Percentiles rank a stretch among this genome's conserved stretches.
These are phyloP conservation scores for Bemisia tabaci DNA, from an alignment of 1,140 invertebrate genomes.

Conservation along the genomic window DNA sequence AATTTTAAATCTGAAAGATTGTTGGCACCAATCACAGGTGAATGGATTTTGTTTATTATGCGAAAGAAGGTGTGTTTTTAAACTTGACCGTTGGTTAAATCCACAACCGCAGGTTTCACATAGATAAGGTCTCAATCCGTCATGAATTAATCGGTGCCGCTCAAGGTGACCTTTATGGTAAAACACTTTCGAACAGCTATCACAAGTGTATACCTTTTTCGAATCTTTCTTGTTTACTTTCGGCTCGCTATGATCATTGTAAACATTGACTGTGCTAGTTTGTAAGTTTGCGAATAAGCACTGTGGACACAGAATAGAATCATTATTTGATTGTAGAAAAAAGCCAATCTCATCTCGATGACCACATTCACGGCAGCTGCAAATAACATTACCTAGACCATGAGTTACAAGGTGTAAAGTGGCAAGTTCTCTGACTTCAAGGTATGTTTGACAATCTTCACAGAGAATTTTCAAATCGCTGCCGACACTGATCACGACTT, in stretches of 20 bases:
- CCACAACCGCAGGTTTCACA: constrained; percentile 39
- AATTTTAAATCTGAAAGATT: constrained; percentile 34
- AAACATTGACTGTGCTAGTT: background rate
- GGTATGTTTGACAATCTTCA: constrained; percentile 14
- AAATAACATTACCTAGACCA: constrained; percentile 19
- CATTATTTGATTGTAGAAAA: constrained; percentile 12
- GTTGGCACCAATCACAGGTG: constrained; percentile 34
- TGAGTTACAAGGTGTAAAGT: constrained; percentile 20
- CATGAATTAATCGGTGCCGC: constrained; percentile 44
- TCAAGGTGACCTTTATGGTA: constrained; percentile 5
- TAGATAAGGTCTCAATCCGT: constrained; percentile 45
- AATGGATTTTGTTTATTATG: constrained; percentile 41
- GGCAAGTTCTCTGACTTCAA: constrained; percentile 13
- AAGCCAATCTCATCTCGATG: constrained; percentile 15
- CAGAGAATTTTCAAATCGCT: constrained; percentile 16
- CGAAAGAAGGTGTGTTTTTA: constrained; percentile 35
- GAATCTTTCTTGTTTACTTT: background rate
- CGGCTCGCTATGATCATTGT: background rate
- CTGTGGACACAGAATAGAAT: constrained; percentile 8
- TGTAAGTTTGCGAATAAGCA: constrained; percentile 3
- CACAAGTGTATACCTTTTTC: background rate
- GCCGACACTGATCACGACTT: constrained; percentile 12
- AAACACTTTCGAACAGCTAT: constrained; percentile 9
- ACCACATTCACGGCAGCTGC: constrained; percentile 18
- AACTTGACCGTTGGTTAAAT: constrained; percentile 35